Percentiles rank a stretch among this genome's conserved stretches.
These are phyloP conservation scores for Planococcus citri DNA, from an alignment of 1,140 invertebrate genomes.

Conservation along the genomic window DNA sequence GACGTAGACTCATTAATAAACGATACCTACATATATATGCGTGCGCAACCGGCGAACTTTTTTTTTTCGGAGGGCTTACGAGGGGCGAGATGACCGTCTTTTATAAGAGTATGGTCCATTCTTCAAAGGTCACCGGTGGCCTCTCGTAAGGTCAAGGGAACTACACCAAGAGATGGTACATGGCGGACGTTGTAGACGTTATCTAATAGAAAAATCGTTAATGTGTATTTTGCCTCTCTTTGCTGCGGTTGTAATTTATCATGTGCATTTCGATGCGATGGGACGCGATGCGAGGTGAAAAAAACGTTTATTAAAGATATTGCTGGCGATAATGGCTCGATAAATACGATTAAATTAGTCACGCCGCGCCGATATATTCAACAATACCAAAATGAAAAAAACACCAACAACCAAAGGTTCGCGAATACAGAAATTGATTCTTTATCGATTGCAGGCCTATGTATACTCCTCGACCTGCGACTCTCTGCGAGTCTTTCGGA, in stretches of 20 bases:
- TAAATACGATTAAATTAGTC: constrained; percentile 2
- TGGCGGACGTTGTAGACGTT: not conserved
- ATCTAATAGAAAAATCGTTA: not conserved
- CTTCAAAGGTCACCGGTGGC: not conserved
- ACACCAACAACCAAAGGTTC: no score
- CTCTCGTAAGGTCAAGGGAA: not conserved
- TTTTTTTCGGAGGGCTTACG: not conserved
- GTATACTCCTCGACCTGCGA: no score
- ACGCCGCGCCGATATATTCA: not conserved
- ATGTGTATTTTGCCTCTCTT: not conserved
- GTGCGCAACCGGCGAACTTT: not conserved
- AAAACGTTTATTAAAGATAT: not conserved
- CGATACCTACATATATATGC: no score
- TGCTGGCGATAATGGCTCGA: not conserved
- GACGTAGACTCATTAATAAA: not conserved
- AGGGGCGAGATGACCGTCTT: no score
- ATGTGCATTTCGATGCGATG: not conserved
- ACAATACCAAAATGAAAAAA: not conserved
- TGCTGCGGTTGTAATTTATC: not conserved
- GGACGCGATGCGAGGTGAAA: not conserved
- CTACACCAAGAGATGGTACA: not conserved
- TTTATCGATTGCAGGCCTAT: not conserved
- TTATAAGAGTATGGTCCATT: not conserved
- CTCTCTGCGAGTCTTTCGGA: no score
- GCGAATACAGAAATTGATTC: not conserved